Percentiles rank a stretch among this genome's conserved stretches.
Conservation (phyloP, 1,140 invertebrate genomes). For the Brachionus koreanus region DNA sequence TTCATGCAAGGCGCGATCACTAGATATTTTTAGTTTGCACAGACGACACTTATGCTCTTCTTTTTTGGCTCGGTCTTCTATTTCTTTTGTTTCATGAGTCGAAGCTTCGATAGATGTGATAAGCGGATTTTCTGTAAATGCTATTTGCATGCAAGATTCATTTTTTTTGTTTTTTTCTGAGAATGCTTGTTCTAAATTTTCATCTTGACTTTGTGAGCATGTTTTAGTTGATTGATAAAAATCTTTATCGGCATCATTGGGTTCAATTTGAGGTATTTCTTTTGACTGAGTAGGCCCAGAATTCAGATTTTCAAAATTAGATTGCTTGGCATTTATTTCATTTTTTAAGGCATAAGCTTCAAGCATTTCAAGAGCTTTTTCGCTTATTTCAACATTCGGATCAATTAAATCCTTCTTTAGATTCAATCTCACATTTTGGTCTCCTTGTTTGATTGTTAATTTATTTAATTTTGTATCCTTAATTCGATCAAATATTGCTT, state of each 20-base stretch:
- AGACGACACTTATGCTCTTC: constrained; percentile 11
- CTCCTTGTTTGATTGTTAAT: constrained; percentile 15
- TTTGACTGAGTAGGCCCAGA: not conserved
- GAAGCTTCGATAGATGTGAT: too few relatives aligned
- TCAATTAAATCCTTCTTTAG: constrained; percentile 13
- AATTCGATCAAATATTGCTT: not conserved
- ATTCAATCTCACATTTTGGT: constrained; percentile 13
- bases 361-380: constrained; percentile 17
- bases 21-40: constrained; percentile 2
- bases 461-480: constrained; percentile 14
- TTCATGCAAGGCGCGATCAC: constrained; percentile 12
- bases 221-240: too few relatives aligned
- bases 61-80: not conserved
- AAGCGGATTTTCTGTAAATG: too few relatives aligned
- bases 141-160: too few relatives aligned
- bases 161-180: too few relatives aligned
- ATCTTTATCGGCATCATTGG: too few relatives aligned
- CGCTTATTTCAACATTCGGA: constrained; percentile 19
- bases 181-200: too few relatives aligned
- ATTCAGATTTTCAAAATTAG: not conserved
- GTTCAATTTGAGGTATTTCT: not conserved
- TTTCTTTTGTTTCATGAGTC: not conserved
- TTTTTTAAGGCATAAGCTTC: not conserved
- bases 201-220: too few relatives aligned
- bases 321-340: not conserved